phyloP scores from a whole-genome alignment of 2,113 vertebrate species.

The Centropus bengalensis region DNA sequence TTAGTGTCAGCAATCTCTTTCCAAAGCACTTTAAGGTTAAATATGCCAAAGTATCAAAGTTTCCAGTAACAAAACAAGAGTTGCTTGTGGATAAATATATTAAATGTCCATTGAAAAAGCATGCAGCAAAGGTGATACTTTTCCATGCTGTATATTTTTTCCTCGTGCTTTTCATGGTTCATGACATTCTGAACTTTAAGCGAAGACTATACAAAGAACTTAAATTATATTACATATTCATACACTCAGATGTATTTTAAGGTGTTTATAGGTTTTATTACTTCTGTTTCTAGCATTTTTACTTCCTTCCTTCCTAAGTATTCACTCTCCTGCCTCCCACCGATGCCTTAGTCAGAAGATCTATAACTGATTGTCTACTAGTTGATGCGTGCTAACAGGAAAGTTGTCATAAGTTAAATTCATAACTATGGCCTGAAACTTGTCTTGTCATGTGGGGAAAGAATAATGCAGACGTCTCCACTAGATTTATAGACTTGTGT shows the following conservation, averaged over 20 bases:
- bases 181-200: neutral
- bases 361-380: neutral
- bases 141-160: neutral
- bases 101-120: neutral
- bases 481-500: slow-evolving; percentile 32
- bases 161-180: neutral
- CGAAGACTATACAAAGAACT: neutral
- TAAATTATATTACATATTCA: slow-evolving; percentile 1
- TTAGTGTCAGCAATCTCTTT: neutral
- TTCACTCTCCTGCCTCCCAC: neutral
- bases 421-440: slow-evolving; percentile 5
- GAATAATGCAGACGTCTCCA: slow-evolving; percentile 2
- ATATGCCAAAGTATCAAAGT: neutral
- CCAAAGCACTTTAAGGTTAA: neutral
- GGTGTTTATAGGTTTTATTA: neutral
- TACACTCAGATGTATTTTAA: neutral
- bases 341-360: neutral
- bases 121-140: neutral
- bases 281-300: neutral
- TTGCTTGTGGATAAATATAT: neutral
- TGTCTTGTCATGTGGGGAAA: neutral
- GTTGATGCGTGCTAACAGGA: neutral
- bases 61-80: neutral
- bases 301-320: slow-evolving; percentile 8
- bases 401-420: slow-evolving; percentile 49